Percentiles rank a stretch among this genome's conserved stretches.
Conservation (phyloP, 2,113 vertebrate genomes). For the Gnathonemus longibarbis region DNA sequence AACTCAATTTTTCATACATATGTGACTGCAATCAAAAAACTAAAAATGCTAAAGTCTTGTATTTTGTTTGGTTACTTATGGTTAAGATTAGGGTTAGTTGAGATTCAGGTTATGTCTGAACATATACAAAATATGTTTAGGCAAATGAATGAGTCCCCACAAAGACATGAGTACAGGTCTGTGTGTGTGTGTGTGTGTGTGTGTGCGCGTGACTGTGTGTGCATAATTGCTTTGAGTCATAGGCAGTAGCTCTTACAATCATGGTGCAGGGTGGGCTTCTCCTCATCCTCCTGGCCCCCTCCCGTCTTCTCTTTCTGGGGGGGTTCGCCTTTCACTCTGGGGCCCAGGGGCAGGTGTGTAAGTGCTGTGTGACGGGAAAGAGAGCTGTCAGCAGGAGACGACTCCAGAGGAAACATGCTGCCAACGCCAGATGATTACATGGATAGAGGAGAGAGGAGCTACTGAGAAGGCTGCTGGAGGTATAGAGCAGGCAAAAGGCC, state of each 20-base stretch:
- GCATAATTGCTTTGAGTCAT: neutral
- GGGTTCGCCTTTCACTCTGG: neutral
- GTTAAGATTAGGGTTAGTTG: too few relatives aligned
- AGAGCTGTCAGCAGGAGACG: neutral
- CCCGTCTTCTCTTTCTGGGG: neutral
- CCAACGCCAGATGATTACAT: neutral
- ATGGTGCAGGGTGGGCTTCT: neutral
- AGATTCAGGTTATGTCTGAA: too few relatives aligned
- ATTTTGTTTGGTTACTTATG: too few relatives aligned
- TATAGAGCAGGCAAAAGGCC: neutral
- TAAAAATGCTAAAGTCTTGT: too few relatives aligned
- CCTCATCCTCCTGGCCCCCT: neutral
- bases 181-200: neutral
- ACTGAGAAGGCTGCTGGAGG: neutral
- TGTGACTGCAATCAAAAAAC: too few relatives aligned
- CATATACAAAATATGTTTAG: too few relatives aligned
- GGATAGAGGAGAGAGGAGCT: neutral
- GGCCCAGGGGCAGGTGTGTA: neutral
- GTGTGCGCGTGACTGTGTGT: neutral
- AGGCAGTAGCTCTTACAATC: neutral
- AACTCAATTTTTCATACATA: too few relatives aligned
- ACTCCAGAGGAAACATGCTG: neutral
- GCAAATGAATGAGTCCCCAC: too few relatives aligned
- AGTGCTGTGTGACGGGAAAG: neutral
- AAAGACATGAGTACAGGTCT: neutral